Percentiles rank a stretch among this genome's conserved stretches.
phyloP scores from a whole-genome alignment of 2,797 vertebrate species.

The Coccyzus lansbergi region DNA sequence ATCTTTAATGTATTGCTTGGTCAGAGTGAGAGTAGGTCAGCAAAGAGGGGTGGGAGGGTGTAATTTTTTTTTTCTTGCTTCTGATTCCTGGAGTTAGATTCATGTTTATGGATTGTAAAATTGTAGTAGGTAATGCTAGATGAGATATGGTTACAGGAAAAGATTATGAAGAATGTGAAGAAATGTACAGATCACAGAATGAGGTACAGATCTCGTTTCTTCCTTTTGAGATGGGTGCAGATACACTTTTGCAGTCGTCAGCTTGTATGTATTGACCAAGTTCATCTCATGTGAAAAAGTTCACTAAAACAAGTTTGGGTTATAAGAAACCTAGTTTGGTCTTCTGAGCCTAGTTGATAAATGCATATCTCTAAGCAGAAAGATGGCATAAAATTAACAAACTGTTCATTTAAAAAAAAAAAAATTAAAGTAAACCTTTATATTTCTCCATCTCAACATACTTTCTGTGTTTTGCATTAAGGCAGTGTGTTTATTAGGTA shows the following conservation, averaged over 20 bases:
- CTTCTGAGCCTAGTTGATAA: neutral
- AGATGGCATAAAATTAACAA: neutral
- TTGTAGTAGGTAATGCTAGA: neutral
- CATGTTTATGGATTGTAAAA: neutral
- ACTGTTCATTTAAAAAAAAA: neutral
- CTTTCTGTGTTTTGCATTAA: neutral
- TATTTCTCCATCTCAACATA: neutral
- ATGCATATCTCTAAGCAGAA: neutral
- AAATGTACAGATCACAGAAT: neutral
- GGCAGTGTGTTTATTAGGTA: neutral
- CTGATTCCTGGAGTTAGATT: neutral
- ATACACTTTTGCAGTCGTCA: neutral
- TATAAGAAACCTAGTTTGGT: neutral
- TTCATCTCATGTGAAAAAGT: neutral
- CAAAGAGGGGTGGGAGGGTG: neutral
- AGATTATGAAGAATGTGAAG: neutral
- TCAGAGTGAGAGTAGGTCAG: neutral
- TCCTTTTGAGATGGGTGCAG: neutral
- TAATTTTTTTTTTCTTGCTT: neutral
- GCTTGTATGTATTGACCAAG: neutral
- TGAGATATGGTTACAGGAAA: neutral
- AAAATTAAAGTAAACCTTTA: neutral
- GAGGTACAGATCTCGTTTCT: neutral
- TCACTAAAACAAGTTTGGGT: neutral
- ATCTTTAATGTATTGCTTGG: neutral